These are phyloP conservation scores for Sander lucioperca DNA, from an alignment of 2,113 vertebrate species.

Conservation along the genomic window DNA sequence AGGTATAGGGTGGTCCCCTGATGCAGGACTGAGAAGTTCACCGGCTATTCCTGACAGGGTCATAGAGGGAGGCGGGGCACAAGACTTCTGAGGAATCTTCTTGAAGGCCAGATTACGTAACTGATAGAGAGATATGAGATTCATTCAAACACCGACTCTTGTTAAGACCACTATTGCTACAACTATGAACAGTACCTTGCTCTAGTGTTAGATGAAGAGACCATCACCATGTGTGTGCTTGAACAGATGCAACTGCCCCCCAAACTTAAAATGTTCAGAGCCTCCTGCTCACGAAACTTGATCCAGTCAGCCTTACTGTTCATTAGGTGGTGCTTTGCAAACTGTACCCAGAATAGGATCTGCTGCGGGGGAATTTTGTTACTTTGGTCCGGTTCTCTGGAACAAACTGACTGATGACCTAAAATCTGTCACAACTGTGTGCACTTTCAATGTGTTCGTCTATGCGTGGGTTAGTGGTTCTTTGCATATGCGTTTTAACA, in stretches of 20 bases:
- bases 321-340: not conserved
- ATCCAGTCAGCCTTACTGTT: not conserved
- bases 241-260: not conserved
- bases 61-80: conserved; percentile 63
- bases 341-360: not conserved
- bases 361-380: not conserved
- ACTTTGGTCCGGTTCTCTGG: not conserved
- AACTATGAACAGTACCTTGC: not conserved
- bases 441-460: not conserved
- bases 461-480: not conserved
- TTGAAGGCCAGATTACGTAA: conserved; percentile 95
- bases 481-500: not conserved
- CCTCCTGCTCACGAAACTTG: too few relatives aligned
- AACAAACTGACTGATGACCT: not conserved
- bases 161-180: not conserved
- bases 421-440: too few relatives aligned
- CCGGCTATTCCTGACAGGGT: conserved; percentile 83
- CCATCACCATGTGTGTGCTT: not conserved
- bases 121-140: conserved; percentile 73
- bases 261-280: not conserved
- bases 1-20: conserved; percentile 73
- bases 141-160: not conserved
- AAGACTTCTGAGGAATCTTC: conserved; percentile 93
- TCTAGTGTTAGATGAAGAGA: not conserved
- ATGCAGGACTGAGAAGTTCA: conserved; percentile 82